Base-by-base conservation (phyloP, 2,888 invertebrate species). In the Flabesymbios commensalis region DNA sequence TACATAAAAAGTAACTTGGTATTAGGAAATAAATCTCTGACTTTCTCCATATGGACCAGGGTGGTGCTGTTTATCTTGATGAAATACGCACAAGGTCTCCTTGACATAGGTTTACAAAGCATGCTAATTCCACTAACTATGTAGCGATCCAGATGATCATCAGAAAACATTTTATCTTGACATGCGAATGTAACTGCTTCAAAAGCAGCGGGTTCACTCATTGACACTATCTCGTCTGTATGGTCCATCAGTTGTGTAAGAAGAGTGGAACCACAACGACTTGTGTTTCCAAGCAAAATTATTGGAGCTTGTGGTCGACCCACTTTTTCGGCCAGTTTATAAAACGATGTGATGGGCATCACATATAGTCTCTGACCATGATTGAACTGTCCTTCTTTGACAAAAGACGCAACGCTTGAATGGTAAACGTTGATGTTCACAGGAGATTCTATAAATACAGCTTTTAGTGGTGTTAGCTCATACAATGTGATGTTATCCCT, bases 251-350 rank as follows among this genome's bases (percentile, higher is more conserved):
- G 51, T 47, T 59, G 59, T 22, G 59, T 51, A 3, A 65, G 28
- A 24, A 65, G 53, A 2, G 65, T 65, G n/a, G 65, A 65, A 1
- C 65, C 65, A 28, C 65, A 65, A 7, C 65, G 52, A 22, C 59
- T 56, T 17, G 64, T 66, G 59, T 65, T 65, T 17, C 49, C 56
- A n/a, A 65, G 17, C 41, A 65, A 65, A 17, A 63, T 56, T 47
- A 65, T 22, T 45, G 53, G 29, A 10, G 47, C 61, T 32, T 32
- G 31, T n/a, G 65, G 65, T 24, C 59, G 59, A 17, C 56, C 56
- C 3, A 63, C n/a, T 32, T 59, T 22, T 31, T 65, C 59, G 22
- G 65, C 59, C 51, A 65, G 39, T 1, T 32, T 42, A 29, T 49
- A 54, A 47, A 58, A 52, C 28, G 57, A 57, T 2, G 41, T 39